A percentile compares a stretch with the other conserved stretches of the same genome.
Evolutionary conservation across 2,113 vertebrate genomes (phyloP).

Genomic region (Halichoeres trimaculatus): DNA sequence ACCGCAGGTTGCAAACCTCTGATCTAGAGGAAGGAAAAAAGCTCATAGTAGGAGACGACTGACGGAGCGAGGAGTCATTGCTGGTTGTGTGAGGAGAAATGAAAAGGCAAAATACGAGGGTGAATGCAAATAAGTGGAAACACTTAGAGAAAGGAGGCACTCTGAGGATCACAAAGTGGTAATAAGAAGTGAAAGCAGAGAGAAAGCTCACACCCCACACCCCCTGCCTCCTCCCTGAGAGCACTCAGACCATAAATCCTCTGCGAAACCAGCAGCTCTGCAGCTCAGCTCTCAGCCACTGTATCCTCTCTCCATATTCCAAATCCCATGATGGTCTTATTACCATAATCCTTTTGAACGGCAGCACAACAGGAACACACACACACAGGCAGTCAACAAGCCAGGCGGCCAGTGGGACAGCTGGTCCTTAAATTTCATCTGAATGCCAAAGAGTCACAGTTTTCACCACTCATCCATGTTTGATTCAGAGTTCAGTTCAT

Average conservation of each 20-base stretch:
- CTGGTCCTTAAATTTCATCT: not conserved
- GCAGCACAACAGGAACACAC: slow-evolving; percentile 43
- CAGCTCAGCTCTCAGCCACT: slow-evolving; percentile 42
- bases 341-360: slow-evolving; percentile 55
- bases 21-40: too few relatives aligned
- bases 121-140: slow-evolving; percentile 5
- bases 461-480: too few relatives aligned
- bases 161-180: slow-evolving; percentile 31
- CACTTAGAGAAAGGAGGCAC: slow-evolving; percentile 26
- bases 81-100: slow-evolving; percentile 5
- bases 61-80: slow-evolving; percentile 1
- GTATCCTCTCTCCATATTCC: slow-evolving; percentile 40
- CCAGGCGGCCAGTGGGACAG: not conserved
- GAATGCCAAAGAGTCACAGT: too few relatives aligned
- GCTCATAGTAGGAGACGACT: slow-evolving; percentile 22
- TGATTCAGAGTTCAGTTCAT: too few relatives aligned
- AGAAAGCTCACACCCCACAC: slow-evolving; percentile 16
- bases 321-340: slow-evolving; percentile 51
- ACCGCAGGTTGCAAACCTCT: too few relatives aligned
- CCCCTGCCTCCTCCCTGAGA: slow-evolving; percentile 19
- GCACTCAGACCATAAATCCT: slow-evolving; percentile 26
- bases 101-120: slow-evolving; percentile 11
- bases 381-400: slow-evolving; percentile 6
- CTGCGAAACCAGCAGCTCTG: slow-evolving; percentile 38
- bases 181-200: slow-evolving; percentile 17